Conservation (phyloP, 2,113 vertebrate genomes). For the Galbula dea region DNA sequence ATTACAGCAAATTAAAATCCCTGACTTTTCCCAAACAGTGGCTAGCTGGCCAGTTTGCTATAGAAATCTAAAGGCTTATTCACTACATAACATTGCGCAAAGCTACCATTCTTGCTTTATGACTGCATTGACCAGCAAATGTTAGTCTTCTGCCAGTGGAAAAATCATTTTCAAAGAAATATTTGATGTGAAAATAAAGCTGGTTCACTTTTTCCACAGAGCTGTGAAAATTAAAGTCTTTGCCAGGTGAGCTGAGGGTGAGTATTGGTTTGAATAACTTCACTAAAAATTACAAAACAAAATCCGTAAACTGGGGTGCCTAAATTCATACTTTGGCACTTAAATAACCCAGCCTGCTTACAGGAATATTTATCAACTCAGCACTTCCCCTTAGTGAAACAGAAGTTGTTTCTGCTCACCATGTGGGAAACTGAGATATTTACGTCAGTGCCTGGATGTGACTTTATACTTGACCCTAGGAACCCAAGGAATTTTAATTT, state of each 20-base stretch:
- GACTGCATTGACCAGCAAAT: slow-evolving; percentile 24
- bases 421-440: neutral
- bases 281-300: slow-evolving; percentile 10
- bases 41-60: neutral
- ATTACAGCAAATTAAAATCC: neutral
- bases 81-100: slow-evolving; percentile 14
- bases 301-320: neutral
- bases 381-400: neutral
- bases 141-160: slow-evolving; percentile 26
- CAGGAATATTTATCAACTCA: neutral
- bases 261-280: slow-evolving; percentile 27
- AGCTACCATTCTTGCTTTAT: slow-evolving; percentile 21
- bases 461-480: neutral
- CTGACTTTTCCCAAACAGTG: neutral
- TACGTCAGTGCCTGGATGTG: neutral
- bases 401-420: neutral
- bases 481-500: neutral
- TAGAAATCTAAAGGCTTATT: slow-evolving; percentile 21
- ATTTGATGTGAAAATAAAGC: slow-evolving; percentile 32
- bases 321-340: neutral
- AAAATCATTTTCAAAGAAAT: slow-evolving; percentile 33
- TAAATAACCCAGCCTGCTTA: neutral
- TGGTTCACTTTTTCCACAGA: slow-evolving; percentile 47
- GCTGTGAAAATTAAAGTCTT: slow-evolving; percentile 41
- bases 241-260: slow-evolving; percentile 50